These are phyloP conservation scores for Hyppa rectilinea DNA, from an alignment of 2,888 invertebrate genomes.

Conservation along the genomic window DNA sequence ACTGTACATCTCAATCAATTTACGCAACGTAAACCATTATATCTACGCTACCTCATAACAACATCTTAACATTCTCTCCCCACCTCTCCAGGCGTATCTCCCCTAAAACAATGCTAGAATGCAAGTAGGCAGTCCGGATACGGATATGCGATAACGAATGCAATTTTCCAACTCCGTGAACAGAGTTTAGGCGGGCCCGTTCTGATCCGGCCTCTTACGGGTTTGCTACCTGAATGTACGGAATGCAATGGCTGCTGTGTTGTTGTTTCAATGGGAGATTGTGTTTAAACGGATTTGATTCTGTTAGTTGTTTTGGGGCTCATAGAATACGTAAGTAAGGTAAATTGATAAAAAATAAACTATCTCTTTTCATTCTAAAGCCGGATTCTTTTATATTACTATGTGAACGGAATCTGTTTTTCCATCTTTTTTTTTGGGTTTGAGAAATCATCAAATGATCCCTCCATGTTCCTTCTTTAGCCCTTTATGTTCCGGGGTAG, in stretches of 20 bases:
- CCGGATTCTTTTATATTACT: no score
- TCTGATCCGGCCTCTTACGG: slow-evolving; percentile 75
- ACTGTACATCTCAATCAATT: not conserved
- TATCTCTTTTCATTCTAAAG: no score
- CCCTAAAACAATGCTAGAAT: slow-evolving; percentile 59
- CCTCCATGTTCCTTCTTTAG: no score
- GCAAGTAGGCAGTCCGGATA: slow-evolving; percentile 78
- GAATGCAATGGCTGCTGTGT: slow-evolving; percentile 35
- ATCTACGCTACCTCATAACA: not conserved
- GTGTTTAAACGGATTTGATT: slow-evolving; percentile 13
- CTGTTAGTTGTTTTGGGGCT: not conserved
- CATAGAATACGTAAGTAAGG: not conserved
- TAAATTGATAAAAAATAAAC: no score
- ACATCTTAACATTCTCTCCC: slow-evolving; percentile 29
- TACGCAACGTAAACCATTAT: not conserved
- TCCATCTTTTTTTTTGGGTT: no score
- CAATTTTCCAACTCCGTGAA: slow-evolving; percentile 89
- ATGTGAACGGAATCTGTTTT: no score
- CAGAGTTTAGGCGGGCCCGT: slow-evolving; percentile 85
- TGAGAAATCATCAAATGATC: no score
- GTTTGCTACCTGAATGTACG: slow-evolving; percentile 75
- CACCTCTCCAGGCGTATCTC: slow-evolving; percentile 57
- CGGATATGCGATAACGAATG: slow-evolving; percentile 90
- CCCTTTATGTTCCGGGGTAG: no score
- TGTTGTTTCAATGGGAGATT: slow-evolving; percentile 31